Percentiles rank a stretch among this genome's conserved stretches.
Conservation (phyloP, 2,888 invertebrate genomes). For the Hemaris fuciformis region DNA sequence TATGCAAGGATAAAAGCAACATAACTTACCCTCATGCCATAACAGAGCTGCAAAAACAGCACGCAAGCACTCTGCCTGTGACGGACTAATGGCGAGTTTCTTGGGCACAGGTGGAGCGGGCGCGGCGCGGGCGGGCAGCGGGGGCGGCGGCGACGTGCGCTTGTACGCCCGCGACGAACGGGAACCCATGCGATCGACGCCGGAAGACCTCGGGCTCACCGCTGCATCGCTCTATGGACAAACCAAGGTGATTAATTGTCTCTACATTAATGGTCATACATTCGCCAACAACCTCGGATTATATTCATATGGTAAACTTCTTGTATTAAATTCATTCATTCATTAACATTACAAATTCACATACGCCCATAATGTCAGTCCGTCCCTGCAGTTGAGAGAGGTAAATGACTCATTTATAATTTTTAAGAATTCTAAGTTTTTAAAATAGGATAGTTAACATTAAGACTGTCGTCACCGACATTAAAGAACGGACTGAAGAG, state of each 20-base stretch:
- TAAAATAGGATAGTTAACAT: too few species aligned
- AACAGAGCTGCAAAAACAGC: conserved; percentile 97
- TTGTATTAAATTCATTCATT: too few species aligned
- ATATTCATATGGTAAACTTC: too few species aligned
- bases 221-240: conserved; percentile 32
- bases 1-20: neutral
- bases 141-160: conserved; percentile 68
- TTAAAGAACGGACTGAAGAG: too few species aligned
- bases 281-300: too few species aligned
- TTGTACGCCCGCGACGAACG: conserved; percentile 58
- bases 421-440: neutral
- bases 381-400: too few species aligned
- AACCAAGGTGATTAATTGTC: neutral
- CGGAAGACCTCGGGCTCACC: conserved; percentile 32
- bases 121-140: conserved; percentile 54
- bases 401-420: too few species aligned
- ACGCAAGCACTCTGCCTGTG: conserved; percentile 94
- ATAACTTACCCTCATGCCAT: conserved; percentile 92
- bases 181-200: conserved; percentile 36
- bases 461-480: too few species aligned
- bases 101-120: conserved; percentile 75
- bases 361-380: too few species aligned
- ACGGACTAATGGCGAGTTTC: conserved; percentile 94
- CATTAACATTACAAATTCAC: too few species aligned
- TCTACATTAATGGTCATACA: neutral